Evolutionary conservation across 2,113 vertebrate genomes (phyloP).

Genomic region (Chloebia gouldiae): DNA sequence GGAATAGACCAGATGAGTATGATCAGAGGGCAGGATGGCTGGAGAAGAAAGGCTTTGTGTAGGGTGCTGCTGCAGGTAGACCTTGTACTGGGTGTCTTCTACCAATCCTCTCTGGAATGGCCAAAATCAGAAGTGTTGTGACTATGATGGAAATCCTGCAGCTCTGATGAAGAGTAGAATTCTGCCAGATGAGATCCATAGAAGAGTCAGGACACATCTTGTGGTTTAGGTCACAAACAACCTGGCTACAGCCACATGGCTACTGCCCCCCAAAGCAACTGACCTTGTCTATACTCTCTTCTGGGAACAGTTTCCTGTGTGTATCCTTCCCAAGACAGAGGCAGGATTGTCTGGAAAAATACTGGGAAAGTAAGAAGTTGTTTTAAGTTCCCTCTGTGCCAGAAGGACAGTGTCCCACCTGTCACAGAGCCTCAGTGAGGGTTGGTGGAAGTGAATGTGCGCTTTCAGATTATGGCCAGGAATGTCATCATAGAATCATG

Average conservation of each 20-base stretch:
- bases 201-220: background rate
- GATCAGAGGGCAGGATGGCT: background rate
- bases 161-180: background rate
- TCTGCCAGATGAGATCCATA: background rate
- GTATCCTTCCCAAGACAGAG: background rate
- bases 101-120: background rate
- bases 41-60: background rate
- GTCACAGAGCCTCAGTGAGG: background rate
- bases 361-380: background rate
- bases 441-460: accelerated
- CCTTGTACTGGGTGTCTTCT: background rate
- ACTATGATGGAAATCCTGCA: background rate
- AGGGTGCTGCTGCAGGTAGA: background rate
- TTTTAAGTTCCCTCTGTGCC: background rate
- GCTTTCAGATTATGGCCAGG: background rate
- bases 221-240: background rate
- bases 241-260: background rate
- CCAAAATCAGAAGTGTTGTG: background rate
- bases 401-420: background rate
- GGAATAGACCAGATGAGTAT: background rate
- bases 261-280: background rate
- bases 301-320: background rate
- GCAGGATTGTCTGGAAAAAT: background rate
- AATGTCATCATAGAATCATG: background rate
- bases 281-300: background rate